These are phyloP conservation scores for Mycalesis mineus DNA, from an alignment of 2,888 invertebrate genomes.

Conservation along the genomic window DNA sequence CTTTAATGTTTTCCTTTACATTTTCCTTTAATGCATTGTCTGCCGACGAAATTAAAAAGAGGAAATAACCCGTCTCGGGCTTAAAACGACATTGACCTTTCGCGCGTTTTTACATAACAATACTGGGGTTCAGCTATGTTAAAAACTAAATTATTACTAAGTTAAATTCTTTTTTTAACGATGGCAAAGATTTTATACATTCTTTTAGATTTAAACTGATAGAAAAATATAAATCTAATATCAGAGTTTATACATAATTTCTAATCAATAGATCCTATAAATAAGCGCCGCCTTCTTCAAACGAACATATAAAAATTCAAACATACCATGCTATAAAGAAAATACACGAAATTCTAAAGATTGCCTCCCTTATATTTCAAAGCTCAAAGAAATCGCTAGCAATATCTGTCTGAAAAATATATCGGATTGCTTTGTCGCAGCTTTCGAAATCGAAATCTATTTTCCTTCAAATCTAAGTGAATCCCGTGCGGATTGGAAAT, in stretches of 20 bases:
- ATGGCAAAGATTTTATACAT: no score
- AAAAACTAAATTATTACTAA: not conserved
- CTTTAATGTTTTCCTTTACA: slow-evolving; percentile 73
- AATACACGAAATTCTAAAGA: slow-evolving; percentile 64
- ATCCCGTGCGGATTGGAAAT: slow-evolving; percentile 79
- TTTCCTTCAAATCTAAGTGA: slow-evolving; percentile 80
- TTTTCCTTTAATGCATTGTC: slow-evolving; percentile 74
- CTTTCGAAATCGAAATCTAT: slow-evolving; percentile 79
- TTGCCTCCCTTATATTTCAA: slow-evolving; percentile 76
- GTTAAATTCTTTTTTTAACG: no score
- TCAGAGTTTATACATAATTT: no score
- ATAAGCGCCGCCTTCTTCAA: not conserved
- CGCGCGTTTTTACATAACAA: slow-evolving; percentile 18
- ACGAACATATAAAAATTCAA: slow-evolving; percentile 10
- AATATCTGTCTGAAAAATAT: slow-evolving; percentile 79
- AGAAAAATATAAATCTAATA: no score
- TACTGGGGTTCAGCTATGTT: not conserved
- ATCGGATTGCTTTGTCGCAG: slow-evolving; percentile 79
- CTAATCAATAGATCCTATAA: not conserved
- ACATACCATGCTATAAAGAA: slow-evolving; percentile 41
- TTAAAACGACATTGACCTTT: slow-evolving; percentile 61
- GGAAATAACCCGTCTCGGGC: slow-evolving; percentile 60
- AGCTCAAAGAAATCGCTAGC: slow-evolving; percentile 79
- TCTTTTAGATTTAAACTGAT: no score
- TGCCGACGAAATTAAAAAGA: slow-evolving; percentile 74